phyloP scores from a whole-genome alignment of 2,113 vertebrate genomes.

The Epinephelus cyanopodus region DNA sequence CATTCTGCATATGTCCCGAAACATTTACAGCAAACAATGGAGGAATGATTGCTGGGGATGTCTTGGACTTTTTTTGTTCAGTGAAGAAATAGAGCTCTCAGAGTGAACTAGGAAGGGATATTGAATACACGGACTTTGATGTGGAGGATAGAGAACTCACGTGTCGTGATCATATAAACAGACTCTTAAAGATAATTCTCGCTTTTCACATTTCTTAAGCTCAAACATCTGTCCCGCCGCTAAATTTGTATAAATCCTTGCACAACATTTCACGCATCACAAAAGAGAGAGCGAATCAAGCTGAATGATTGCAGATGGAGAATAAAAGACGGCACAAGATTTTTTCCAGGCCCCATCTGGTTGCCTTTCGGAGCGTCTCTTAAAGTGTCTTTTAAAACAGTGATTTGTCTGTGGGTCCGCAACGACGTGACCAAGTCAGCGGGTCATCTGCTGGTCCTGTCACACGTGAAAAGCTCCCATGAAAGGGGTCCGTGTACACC shows the following conservation, averaged over 20 bases:
- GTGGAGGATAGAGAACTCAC: conserved; percentile 25
- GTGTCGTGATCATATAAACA: conserved; percentile 61
- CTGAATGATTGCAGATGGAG: conserved; percentile 82
- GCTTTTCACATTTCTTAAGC: conserved; percentile 64
- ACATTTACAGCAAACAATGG: conserved; percentile 77
- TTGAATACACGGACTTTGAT: conserved; percentile 49
- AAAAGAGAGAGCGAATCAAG: conserved; percentile 67
- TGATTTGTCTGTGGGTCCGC: conserved; percentile 78
- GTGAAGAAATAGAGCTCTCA: conserved; percentile 30
- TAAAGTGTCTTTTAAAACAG: conserved; percentile 83
- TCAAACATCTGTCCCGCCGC: conserved; percentile 66
- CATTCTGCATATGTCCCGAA: conserved; percentile 75
- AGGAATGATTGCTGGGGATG: conserved; percentile 54
- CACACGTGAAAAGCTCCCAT: conserved; percentile 51
- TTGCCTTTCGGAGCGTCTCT: conserved; percentile 75
- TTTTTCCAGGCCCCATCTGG: conserved; percentile 84
- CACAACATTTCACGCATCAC: conserved; percentile 78
- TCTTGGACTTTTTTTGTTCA: conserved; percentile 11
- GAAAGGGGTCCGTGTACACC: conserved; percentile 61
- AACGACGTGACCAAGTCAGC: conserved; percentile 62
- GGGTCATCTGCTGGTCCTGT: conserved; percentile 68
- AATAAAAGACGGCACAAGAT: conserved; percentile 67
- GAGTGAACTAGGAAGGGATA: conserved; percentile 20
- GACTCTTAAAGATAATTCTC: conserved; percentile 61
- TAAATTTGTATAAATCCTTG: conserved; percentile 74